A percentile compares a stretch with the other conserved stretches of the same genome.
phyloP scores from a whole-genome alignment of 2,888 invertebrate species.

The Dolomedes plantarius region DNA sequence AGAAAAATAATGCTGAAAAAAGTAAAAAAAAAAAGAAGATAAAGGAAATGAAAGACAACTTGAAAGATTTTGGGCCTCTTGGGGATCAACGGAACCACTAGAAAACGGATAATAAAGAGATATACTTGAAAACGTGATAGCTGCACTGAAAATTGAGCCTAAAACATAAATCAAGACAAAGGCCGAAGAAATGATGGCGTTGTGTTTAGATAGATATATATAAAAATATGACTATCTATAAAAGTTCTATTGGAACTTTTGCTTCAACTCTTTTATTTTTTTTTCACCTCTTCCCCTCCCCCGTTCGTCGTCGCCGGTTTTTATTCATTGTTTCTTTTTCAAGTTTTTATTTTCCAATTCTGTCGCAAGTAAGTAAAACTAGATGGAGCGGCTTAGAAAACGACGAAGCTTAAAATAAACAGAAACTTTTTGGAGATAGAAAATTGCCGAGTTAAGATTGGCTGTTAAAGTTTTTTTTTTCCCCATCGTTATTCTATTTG shows the following conservation, averaged over 20 bases:
- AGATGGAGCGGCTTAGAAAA: slow-evolving; percentile 39
- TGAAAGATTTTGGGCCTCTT: slow-evolving; percentile 69
- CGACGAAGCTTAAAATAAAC: slow-evolving; percentile 65
- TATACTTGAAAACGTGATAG: slow-evolving; percentile 71
- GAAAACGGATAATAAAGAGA: slow-evolving; percentile 71
- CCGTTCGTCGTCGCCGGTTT: slow-evolving; percentile 29
- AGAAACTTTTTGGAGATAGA: slow-evolving; percentile 44
- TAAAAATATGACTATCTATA: slow-evolving; percentile 64
- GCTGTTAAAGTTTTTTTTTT: slow-evolving; percentile 51
- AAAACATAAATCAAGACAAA: slow-evolving; percentile 70
- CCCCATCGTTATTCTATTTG: slow-evolving; percentile 39
- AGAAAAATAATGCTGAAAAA: slow-evolving; percentile 27
- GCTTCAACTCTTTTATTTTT: slow-evolving; percentile 13
- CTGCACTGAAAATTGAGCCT: slow-evolving; percentile 62
- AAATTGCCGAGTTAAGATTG: slow-evolving; percentile 67
- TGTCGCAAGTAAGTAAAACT: slow-evolving; percentile 60
- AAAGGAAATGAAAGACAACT: slow-evolving; percentile 70
- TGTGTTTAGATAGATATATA: slow-evolving; percentile 57
- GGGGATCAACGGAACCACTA: slow-evolving; percentile 57
- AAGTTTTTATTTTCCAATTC: slow-evolving; percentile 71
- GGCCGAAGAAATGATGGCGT: slow-evolving; percentile 59
- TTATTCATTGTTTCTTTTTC: slow-evolving; percentile 68
- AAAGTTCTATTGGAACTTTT: slow-evolving; percentile 62
- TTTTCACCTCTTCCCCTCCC: slow-evolving; percentile 44
- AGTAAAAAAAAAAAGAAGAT: slow-evolving; percentile 28